phyloP scores from a whole-genome alignment of 1,140 invertebrate genomes.

The Plutomurus gul region DNA sequence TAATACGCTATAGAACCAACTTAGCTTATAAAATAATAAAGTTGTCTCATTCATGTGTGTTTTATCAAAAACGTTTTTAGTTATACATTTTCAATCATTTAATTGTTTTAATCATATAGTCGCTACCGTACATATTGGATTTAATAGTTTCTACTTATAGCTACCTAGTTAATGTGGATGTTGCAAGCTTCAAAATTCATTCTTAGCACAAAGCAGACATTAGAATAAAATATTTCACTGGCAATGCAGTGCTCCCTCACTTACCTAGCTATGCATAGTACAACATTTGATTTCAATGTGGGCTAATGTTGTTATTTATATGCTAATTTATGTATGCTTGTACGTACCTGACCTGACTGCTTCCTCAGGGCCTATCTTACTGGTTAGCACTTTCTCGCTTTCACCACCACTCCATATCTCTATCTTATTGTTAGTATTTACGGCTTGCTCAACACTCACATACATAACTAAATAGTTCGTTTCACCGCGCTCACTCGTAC shows the following conservation, averaged over 20 bases:
- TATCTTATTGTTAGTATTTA: not conserved
- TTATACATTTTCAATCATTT: no score
- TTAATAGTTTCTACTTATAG: no score
- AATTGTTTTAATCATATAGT: no score
- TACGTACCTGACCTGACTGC: slow-evolving; percentile 19
- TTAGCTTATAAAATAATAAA: no score
- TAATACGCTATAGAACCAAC: no score
- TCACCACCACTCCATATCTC: not conserved
- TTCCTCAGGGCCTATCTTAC: not conserved
- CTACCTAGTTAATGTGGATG: no score
- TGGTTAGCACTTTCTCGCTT: slow-evolving; percentile 16
- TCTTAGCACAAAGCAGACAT: not conserved
- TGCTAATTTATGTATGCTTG: slow-evolving; percentile 25
- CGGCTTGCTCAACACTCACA: not conserved
- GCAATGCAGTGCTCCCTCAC: slow-evolving; percentile 10
- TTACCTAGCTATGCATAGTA: slow-evolving; percentile 18
- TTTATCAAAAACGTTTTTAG: no score
- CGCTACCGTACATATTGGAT: no score
- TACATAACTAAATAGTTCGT: not conserved
- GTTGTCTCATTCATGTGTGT: no score
- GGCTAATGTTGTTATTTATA: slow-evolving; percentile 30
- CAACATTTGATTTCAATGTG: slow-evolving; percentile 20
- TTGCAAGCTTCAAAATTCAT: not conserved
- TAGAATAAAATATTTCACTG: slow-evolving; percentile 8
- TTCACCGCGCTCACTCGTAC: no score